phyloP scores from a whole-genome alignment of 2,113 vertebrate species.

The Phocoena phocoena region DNA sequence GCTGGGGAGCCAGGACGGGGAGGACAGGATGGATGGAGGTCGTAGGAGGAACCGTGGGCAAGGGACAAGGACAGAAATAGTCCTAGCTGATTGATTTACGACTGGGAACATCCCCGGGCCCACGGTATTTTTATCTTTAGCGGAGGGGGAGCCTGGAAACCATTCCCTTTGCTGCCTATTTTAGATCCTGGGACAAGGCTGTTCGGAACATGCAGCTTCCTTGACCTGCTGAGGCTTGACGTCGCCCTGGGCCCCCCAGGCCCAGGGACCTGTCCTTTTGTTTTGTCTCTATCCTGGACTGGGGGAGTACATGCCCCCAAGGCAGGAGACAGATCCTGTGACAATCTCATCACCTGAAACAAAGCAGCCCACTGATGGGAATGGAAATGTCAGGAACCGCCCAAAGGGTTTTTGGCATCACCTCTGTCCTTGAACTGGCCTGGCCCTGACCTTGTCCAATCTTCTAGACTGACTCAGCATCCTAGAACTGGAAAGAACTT shows the following conservation, averaged over 20 bases:
- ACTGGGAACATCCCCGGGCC: constrained; percentile 40
- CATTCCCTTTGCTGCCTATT: not conserved
- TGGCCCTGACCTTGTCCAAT: not conserved
- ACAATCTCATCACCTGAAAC: constrained; percentile 26
- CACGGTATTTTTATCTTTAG: constrained; percentile 53
- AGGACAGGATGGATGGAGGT: constrained; percentile 25
- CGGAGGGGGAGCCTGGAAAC: not conserved
- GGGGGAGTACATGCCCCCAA: not conserved
- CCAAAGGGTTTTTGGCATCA: not conserved
- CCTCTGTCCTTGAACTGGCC: not conserved
- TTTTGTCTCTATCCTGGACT: constrained; percentile 14
- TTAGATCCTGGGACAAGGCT: constrained; percentile 17
- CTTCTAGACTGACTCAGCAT: not conserved
- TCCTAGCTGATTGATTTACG: constrained; percentile 48
- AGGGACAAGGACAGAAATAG: constrained; percentile 53
- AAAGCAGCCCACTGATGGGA: not conserved
- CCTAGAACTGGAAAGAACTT: not conserved
- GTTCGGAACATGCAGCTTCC: constrained; percentile 30
- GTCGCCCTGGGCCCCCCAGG: not conserved
- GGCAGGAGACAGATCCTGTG: not conserved
- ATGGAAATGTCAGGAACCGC: not conserved
- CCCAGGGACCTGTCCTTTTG: not conserved
- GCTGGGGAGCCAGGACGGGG: not conserved
- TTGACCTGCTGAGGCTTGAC: not conserved
- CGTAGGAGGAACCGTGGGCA: not conserved